A percentile compares a stretch with the other conserved stretches of the same genome.
Evolutionary conservation across 2,888 invertebrate species (phyloP).

Genomic region (Hipparchia sbordonii): DNA sequence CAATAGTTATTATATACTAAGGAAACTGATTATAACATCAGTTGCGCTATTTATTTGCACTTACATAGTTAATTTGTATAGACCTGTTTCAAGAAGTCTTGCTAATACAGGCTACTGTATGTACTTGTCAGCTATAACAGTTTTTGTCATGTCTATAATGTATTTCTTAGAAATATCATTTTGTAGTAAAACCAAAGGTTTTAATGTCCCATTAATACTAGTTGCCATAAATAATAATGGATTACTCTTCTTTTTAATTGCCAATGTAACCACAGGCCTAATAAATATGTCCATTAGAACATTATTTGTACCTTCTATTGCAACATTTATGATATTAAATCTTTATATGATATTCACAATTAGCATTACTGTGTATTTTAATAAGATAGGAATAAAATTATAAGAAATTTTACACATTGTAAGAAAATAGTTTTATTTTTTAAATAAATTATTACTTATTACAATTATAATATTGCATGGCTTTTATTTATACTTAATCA

Average conservation of each 20-base stretch:
- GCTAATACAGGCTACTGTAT: conserved; percentile 92
- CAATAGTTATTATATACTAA: conserved; percentile 46
- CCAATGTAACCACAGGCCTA: conserved; percentile 92
- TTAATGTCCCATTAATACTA: conserved; percentile 81
- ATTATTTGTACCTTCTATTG: conserved; percentile 62
- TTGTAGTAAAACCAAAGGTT: conserved; percentile 50
- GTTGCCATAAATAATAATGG: conserved; percentile 91
- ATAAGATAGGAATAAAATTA: conserved; percentile 70
- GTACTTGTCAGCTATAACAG: conserved; percentile 88
- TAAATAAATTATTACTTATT: conserved; percentile 8
- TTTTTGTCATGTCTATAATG: conserved; percentile 79
- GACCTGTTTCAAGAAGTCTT: conserved; percentile 89
- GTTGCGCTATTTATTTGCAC: conserved; percentile 69
- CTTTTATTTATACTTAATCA: not conserved
- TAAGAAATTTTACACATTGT: conserved; percentile 41
- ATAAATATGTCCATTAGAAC: conserved; percentile 90
- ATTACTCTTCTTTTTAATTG: conserved; percentile 90
- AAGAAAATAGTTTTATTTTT: conserved; percentile 24
- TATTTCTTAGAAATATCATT: conserved; percentile 81
- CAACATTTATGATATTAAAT: conserved; percentile 80
- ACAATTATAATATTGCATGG: not conserved
- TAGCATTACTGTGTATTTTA: conserved; percentile 59
- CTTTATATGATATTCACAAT: conserved; percentile 80
- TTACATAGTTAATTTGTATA: conserved; percentile 71
- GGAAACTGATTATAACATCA: conserved; percentile 48